Base-by-base conservation (phyloP, 1,140 invertebrate genomes). In the Goniozus legneri region DNA sequence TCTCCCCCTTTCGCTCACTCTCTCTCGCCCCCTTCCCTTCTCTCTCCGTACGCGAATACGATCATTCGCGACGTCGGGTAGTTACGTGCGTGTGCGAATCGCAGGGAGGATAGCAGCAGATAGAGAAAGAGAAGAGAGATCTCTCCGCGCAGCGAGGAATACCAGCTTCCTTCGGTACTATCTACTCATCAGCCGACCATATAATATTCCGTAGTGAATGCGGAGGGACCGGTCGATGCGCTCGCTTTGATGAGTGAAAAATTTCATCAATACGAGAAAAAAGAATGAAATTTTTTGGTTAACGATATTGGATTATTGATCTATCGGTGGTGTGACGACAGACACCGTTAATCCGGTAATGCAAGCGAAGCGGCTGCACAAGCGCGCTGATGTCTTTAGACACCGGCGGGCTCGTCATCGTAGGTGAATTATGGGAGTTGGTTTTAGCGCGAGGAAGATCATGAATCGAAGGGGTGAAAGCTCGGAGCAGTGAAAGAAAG, bases 351-450 rank as follows among this genome's bases (percentile, higher is more conserved):
- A n/a, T n/a, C n/a, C n/a, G n/a, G n/a, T n/a, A n/a, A n/a, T n/a
- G n/a, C n/a, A n/a, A n/a, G n/a, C n/a, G n/a, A n/a, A n/a, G n/a
- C n/a, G n/a, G n/a, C n/a, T n/a, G n/a, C n/a, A n/a, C n/a, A n/a
- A n/a, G n/a, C n/a, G n/a, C n/a, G n/a, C n/a, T n/a, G n/a, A n/a
- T n/a, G n/a, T n/a, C n/a, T n/a, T n/a, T n/a, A n/a, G n/a, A n/a
- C n/a, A n/a, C n/a, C n/a, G n/a, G n/a, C n/a, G n/a, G n/a, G n/a
- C n/a, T n/a, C 30, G 14, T 27, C 20, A 30, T 18, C 42, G 30
- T 6, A 27, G 24, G 24, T 54, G 44, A 63, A 62, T 54, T 63
- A 58, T 53, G 44, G 33, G 32, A 34, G 31, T 18, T 35, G 21
- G 34, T 30, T 51, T n/a, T n/a, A n/a, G 30, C 34, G 16, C 6